Percentiles rank a stretch among this genome's conserved stretches.
Evolutionary conservation across 1,140 invertebrate species (phyloP).

Genomic region (Stegodyphus dumicola): DNA sequence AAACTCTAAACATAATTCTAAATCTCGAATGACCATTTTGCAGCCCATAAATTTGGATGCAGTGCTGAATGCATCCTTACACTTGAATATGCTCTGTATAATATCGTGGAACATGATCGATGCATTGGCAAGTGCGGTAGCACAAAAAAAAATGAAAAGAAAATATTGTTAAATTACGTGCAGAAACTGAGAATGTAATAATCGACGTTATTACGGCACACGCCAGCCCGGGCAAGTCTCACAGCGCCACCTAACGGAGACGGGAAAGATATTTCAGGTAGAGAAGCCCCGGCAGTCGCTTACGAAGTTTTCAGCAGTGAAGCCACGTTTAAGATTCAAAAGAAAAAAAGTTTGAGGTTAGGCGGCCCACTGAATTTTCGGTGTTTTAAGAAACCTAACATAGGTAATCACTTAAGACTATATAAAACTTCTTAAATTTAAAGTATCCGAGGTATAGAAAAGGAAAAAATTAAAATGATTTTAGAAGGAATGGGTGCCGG

Average conservation of each 20-base stretch:
- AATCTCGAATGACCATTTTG: no score
- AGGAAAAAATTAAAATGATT: neutral
- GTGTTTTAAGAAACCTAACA: neutral
- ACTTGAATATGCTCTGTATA: no score
- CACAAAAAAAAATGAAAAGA: neutral
- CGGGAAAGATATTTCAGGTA: slow-evolving; percentile 27
- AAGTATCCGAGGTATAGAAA: neutral
- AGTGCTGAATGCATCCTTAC: no score
- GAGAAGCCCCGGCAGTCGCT: slow-evolving; percentile 2
- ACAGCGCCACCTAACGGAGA: slow-evolving; percentile 28
- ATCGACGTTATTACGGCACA: slow-evolving; percentile 51
- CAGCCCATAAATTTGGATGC: no score
- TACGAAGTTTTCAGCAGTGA: slow-evolving; percentile 36
- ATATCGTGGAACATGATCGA: no score
- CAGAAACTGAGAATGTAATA: slow-evolving; percentile 59
- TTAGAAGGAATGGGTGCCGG: neutral
- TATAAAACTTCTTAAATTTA: neutral
- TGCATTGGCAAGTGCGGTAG: neutral
- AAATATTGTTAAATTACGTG: slow-evolving; percentile 47
- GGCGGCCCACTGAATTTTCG: no score
- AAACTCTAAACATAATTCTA: no score
- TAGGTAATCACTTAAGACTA: neutral
- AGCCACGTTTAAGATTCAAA: slow-evolving; percentile 22
- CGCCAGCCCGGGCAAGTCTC: slow-evolving; percentile 38
- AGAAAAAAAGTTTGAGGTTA: neutral